Evolutionary conservation across 2,113 vertebrate species (phyloP).

Genomic region (Apteryx owenii): DNA sequence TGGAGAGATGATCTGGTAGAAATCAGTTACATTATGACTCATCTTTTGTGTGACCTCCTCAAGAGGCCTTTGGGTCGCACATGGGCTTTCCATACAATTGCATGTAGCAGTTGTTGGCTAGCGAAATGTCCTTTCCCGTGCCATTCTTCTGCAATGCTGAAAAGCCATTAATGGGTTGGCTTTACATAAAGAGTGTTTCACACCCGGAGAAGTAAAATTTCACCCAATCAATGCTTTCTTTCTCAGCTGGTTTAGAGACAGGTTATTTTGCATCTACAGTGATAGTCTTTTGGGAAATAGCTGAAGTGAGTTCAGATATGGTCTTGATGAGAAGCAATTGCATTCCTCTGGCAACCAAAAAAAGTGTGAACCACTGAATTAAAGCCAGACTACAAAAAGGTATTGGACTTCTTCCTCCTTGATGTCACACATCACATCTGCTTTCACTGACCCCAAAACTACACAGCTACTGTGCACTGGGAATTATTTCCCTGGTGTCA

Average conservation of each 20-base stretch:
- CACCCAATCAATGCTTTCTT: neutral
- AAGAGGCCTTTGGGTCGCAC: conserved; percentile 42
- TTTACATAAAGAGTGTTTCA: neutral
- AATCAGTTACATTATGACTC: conserved; percentile 56
- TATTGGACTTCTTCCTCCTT: neutral
- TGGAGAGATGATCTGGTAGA: conserved; percentile 45
- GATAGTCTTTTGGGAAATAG: neutral
- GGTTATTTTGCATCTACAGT: neutral
- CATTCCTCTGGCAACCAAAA: neutral
- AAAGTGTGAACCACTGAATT: neutral
- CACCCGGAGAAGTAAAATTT: neutral
- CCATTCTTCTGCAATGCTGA: neutral
- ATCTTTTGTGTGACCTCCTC: conserved; percentile 52
- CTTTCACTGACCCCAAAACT: neutral
- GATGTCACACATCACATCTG: neutral
- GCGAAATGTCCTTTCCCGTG: neutral
- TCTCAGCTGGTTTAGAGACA: neutral
- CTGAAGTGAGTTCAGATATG: neutral
- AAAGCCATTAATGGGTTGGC: neutral
- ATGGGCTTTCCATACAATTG: conserved; percentile 17
- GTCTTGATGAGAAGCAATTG: neutral
- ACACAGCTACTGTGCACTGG: neutral
- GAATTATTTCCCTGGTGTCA: neutral
- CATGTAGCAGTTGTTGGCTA: neutral
- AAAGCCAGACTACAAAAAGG: neutral